Evolutionary conservation across 1,140 invertebrate genomes (phyloP).

Genomic region (Drosophila kohkoa): DNA sequence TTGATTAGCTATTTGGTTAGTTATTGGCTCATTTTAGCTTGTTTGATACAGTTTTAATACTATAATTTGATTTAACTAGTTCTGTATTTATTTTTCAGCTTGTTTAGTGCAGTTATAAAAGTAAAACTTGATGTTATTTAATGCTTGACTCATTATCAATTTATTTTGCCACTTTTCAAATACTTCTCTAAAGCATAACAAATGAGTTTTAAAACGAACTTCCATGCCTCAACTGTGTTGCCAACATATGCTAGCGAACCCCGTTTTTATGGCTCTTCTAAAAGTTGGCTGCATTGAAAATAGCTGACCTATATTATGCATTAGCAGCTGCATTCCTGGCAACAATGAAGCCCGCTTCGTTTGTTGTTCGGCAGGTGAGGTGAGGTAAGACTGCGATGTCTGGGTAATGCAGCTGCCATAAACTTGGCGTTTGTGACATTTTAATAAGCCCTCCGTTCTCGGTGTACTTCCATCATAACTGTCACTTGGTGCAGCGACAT

Average conservation of each 20-base stretch:
- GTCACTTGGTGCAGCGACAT: conserved; percentile 69
- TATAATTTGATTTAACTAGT: no score
- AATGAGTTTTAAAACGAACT: no score
- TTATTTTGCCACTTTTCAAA: no score
- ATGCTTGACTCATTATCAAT: no score
- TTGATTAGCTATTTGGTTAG: no score
- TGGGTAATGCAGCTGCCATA: conserved; percentile 75
- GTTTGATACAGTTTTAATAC: no score
- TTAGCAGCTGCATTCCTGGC: conserved; percentile 2
- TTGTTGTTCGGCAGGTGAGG: background rate
- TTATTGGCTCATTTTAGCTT: no score
- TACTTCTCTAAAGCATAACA: no score
- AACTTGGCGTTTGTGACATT: conserved; percentile 73
- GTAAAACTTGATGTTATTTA: no score
- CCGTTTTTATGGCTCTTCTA: background rate
- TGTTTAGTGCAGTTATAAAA: no score
- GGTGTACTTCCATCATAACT: conserved; percentile 60
- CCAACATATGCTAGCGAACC: background rate
- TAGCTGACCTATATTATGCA: conserved; percentile 4
- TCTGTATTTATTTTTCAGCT: no score
- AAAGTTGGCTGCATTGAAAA: background rate
- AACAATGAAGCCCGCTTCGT: background rate
- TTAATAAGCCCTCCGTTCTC: conserved; percentile 62
- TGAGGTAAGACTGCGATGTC: background rate
- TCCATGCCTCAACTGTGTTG: no score